Conservation (phyloP, 2,113 vertebrate genomes). For the Natator depressus region DNA sequence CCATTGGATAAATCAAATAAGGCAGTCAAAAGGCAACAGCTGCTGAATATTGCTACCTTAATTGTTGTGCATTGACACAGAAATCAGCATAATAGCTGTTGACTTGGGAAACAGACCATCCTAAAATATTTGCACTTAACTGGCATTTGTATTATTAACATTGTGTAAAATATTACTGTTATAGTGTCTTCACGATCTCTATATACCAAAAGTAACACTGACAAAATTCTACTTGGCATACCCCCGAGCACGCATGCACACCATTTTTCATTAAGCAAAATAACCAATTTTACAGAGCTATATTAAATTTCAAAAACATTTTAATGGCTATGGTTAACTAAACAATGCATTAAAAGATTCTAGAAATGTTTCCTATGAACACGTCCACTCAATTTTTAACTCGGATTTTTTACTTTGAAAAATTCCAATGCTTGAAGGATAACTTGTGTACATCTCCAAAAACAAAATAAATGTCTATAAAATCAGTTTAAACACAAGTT, state of each 20-base stretch:
- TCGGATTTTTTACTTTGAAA: background rate
- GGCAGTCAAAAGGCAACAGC: constrained; percentile 66
- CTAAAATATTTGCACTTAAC: constrained; percentile 47
- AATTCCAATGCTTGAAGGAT: background rate
- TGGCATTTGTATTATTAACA: background rate
- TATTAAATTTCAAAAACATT: accelerated
- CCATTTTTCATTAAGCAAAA: accelerated
- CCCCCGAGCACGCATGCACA: accelerated
- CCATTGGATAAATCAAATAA: constrained; percentile 63
- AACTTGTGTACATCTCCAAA: background rate
- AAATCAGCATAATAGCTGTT: constrained; percentile 62
- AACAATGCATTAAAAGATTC: background rate
- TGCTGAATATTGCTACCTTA: constrained; percentile 56
- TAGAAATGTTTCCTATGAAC: background rate
- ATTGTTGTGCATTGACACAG: constrained; percentile 41
- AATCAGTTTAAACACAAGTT: background rate
- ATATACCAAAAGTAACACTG: background rate
- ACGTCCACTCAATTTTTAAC: background rate
- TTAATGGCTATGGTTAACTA: accelerated
- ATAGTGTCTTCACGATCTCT: accelerated
- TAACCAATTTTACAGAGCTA: accelerated
- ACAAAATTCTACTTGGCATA: background rate
- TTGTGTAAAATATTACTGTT: constrained; percentile 19
- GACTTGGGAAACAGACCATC: constrained; percentile 61
- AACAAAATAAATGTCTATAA: background rate